Conservation (phyloP, 2,797 vertebrate species). For the Graptemys geographica region DNA sequence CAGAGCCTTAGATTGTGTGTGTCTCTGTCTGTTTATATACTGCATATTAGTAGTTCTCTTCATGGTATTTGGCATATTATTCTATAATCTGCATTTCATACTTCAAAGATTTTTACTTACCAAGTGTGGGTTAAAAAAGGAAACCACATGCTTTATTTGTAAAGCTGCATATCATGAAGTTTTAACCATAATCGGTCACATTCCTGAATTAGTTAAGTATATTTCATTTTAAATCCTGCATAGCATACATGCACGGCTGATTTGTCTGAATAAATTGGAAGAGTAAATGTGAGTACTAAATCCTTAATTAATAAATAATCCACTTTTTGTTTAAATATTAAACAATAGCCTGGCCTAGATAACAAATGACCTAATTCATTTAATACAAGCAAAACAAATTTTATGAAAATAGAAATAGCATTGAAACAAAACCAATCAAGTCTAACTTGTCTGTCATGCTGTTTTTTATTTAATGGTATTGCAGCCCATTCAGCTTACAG, state of each 20-base stretch:
- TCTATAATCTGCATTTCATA: background rate
- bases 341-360: background rate
- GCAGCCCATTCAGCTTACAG: background rate
- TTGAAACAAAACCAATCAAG: background rate
- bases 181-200: background rate
- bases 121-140: background rate
- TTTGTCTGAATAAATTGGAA: background rate
- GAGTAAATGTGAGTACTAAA: background rate
- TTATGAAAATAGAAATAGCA: background rate
- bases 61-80: background rate
- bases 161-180: background rate
- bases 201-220: background rate
- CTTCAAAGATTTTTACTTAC: background rate
- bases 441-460: background rate
- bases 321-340: fast-evolving
- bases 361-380: background rate
- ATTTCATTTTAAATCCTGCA: background rate
- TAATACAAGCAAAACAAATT: background rate
- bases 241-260: background rate
- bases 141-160: background rate
- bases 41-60: background rate
- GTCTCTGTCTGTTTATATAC: background rate
- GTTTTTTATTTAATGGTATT: background rate
- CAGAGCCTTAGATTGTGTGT: background rate
- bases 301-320: background rate